Conservation (phyloP, 2,888 invertebrate genomes). For the Drosophila melanosoma region DNA sequence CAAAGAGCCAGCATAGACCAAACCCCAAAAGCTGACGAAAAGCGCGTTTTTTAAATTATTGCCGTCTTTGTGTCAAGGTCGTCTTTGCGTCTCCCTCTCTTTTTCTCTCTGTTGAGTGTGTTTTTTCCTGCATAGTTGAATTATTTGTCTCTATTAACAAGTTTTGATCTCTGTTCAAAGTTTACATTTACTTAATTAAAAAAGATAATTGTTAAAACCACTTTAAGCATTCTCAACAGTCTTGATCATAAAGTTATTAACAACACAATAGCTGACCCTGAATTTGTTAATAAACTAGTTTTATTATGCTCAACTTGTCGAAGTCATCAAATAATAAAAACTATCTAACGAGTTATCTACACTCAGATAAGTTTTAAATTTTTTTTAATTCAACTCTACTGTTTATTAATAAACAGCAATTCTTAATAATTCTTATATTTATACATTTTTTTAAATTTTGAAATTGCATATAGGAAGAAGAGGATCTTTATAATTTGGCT, state of each 20-base stretch:
- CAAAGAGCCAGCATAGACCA: conserved; percentile 10
- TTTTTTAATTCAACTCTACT: no score
- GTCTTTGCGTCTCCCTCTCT: conserved; percentile 36
- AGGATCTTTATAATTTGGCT: no score
- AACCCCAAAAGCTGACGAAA: conserved; percentile 29
- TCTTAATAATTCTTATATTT: no score
- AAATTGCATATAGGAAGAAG: no score
- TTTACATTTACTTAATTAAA: neutral
- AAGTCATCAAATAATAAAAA: neutral
- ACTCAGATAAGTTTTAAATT: neutral
- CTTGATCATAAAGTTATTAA: neutral
- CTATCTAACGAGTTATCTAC: neutral
- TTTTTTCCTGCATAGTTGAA: conserved; percentile 6
- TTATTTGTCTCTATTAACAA: neutral
- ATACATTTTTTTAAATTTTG: no score
- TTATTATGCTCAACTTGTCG: neutral
- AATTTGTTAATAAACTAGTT: neutral
- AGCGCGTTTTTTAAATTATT: conserved; percentile 40
- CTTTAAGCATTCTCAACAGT: neutral
- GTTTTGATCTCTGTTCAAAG: neutral
- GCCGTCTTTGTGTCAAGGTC: conserved; percentile 83
- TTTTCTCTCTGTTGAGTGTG: neutral
- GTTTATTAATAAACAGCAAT: neutral
- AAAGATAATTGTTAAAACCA: neutral
- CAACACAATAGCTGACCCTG: conserved; percentile 13